Conservation (phyloP, 1,140 invertebrate genomes). For the Sinella curviseta region DNA sequence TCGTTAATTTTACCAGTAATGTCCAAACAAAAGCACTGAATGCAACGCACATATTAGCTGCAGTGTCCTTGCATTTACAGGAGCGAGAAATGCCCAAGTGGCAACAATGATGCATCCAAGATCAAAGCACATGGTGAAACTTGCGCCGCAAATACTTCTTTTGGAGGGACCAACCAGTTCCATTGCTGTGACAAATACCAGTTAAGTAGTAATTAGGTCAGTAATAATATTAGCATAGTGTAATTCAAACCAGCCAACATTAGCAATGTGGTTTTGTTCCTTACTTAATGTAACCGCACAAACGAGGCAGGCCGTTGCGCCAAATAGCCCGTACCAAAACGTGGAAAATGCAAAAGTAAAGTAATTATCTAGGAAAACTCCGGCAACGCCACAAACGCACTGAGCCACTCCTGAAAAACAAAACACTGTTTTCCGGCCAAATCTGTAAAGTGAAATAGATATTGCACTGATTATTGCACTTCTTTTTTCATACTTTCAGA, state of each 20-base stretch:
- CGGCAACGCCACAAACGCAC: slow-evolving; percentile 68
- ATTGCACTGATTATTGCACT: not conserved
- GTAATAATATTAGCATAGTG: slow-evolving; percentile 31
- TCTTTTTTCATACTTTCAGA: not conserved
- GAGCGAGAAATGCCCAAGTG: slow-evolving; percentile 50
- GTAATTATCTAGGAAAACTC: slow-evolving; percentile 74
- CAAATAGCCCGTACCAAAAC: slow-evolving; percentile 77
- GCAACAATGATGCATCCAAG: slow-evolving; percentile 55
- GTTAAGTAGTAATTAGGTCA: too few species aligned
- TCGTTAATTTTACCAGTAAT: slow-evolving; percentile 67
- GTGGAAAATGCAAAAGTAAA: slow-evolving; percentile 68
- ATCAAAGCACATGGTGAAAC: slow-evolving; percentile 57
- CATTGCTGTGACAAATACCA: slow-evolving; percentile 73
- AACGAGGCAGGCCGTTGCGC: slow-evolving; percentile 78
- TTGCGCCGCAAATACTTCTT: slow-evolving; percentile 75
- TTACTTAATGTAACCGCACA: slow-evolving; percentile 76
- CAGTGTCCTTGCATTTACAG: slow-evolving; percentile 64
- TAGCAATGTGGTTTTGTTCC: slow-evolving; percentile 31
- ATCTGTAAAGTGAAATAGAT: slow-evolving; percentile 51
- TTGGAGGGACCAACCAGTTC: slow-evolving; percentile 81
- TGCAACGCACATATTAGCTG: slow-evolving; percentile 79
- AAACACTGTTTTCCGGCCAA: slow-evolving; percentile 76
- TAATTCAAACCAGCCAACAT: not conserved
- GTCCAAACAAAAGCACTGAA: slow-evolving; percentile 68
- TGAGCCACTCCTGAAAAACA: slow-evolving; percentile 72